Conservation (phyloP, 2,113 vertebrate species). For the Phrynocephalus versicolor region DNA sequence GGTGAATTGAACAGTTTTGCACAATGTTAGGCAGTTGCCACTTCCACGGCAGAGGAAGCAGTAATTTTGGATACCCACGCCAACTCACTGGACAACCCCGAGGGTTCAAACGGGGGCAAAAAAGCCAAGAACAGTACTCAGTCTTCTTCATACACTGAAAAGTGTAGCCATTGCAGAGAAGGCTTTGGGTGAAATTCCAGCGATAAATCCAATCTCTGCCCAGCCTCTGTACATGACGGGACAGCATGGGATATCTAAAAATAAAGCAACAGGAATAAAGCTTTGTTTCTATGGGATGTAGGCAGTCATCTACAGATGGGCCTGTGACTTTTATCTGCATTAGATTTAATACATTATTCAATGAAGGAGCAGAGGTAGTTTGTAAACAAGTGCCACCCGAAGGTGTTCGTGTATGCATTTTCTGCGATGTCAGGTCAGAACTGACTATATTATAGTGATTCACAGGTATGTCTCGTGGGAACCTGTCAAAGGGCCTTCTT, state of each 20-base stretch:
- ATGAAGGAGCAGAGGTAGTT: no score
- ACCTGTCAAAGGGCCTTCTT: no score
- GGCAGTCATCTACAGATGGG: not conserved
- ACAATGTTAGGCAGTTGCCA: constrained; percentile 62
- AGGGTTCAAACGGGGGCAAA: constrained; percentile 56
- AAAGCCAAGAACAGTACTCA: constrained; percentile 59
- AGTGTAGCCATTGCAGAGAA: constrained; percentile 65
- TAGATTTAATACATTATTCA: not conserved
- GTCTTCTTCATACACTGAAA: constrained; percentile 76
- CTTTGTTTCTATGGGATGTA: not conserved
- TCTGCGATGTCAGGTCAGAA: no score
- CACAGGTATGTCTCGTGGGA: no score
- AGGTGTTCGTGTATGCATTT: no score
- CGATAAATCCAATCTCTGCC: constrained; percentile 73
- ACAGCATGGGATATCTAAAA: constrained; percentile 84
- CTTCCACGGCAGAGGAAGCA: constrained; percentile 30
- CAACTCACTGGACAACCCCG: constrained; percentile 62
- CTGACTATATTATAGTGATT: no score
- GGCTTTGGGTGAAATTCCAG: constrained; percentile 64
- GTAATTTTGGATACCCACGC: constrained; percentile 7
- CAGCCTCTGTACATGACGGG: constrained; percentile 77
- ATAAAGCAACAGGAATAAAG: constrained; percentile 35
- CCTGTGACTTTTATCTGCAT: not conserved
- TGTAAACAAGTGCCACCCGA: no score
- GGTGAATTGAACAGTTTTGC: constrained; percentile 69